Conservation (phyloP, 2,888 invertebrate genomes). For the Acanthosepion esculentum region DNA sequence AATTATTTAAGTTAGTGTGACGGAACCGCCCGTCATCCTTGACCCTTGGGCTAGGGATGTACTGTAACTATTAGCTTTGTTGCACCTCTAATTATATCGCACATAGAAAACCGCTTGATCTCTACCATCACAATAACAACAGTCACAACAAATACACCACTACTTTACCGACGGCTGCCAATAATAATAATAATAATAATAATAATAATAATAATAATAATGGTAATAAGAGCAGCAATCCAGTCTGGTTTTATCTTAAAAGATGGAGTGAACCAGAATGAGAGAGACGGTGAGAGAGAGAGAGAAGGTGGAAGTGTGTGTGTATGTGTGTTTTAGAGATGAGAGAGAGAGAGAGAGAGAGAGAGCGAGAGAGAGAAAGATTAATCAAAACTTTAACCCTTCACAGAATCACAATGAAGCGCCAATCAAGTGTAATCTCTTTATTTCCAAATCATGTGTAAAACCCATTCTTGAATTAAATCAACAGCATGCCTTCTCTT, state of each 20-base stretch:
- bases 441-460: background rate
- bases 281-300: background rate
- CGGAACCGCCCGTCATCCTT: conserved; percentile 5
- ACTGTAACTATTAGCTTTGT: conserved; percentile 9
- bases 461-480: background rate
- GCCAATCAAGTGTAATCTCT: background rate
- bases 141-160: background rate
- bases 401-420: background rate
- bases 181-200: background rate
- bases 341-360: background rate
- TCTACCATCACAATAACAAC: background rate
- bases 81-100: background rate
- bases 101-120: background rate
- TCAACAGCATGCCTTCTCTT: background rate
- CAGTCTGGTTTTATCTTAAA: background rate
- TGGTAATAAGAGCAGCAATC: background rate
- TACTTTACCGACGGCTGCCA: background rate
- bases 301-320: background rate
- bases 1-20: conserved; percentile 1
- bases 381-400: background rate
- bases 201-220: background rate
- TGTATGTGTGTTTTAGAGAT: no score
- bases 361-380: background rate
- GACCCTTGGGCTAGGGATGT: background rate
- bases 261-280: background rate